Evolutionary conservation across 1,140 invertebrate genomes (phyloP), one percentile per base, ranked within the genome.

Genomic region (Coenobita brevimanus): DNA sequence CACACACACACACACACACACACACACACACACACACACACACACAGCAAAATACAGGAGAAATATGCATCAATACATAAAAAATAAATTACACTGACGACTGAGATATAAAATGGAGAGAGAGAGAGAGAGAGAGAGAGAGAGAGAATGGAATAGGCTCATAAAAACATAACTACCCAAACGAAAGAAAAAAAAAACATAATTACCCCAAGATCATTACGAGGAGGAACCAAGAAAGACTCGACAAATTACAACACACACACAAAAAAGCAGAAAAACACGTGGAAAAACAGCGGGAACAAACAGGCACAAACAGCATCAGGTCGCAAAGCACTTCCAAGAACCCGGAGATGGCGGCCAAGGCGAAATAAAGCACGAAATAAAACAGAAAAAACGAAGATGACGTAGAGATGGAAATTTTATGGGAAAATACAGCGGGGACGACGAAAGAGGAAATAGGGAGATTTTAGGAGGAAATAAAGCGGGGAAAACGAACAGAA

Each of bases 41-140:
- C n/a, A n/a, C n/a, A n/a, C n/a, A n/a, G n/a, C n/a, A n/a, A n/a
- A n/a, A n/a, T n/a, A n/a, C n/a, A 36, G n/a, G n/a, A n/a, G n/a
- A n/a, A n/a, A n/a, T 24, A 62, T 24, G 27, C 57, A 67, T 33
- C 36, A 30, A 30, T 21, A 71, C 67, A 71, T 21, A 33, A 57
- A 57, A 57, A 13, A n/a, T 13, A 57, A 57, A 57, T 13, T 13
- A 57, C 13, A 57, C 13, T 13, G n/a, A 57, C n/a, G n/a, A 10
- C n/a, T 24, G 27, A 24, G 21, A n/a, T n/a, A 62, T 62, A 62
- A 62, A n/a, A 4, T 4, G 4, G 57, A 62, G 62, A 64, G 62
- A 64, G 62, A 64, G 62, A 64, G 62, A 64, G 62, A 64, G 62
- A 64, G 62, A 4, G 17, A 64, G 3, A 64, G 62, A 64, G 17